Evolutionary conservation across 2,888 invertebrate species (phyloP).

Genomic region (Panzeria rudis): DNA sequence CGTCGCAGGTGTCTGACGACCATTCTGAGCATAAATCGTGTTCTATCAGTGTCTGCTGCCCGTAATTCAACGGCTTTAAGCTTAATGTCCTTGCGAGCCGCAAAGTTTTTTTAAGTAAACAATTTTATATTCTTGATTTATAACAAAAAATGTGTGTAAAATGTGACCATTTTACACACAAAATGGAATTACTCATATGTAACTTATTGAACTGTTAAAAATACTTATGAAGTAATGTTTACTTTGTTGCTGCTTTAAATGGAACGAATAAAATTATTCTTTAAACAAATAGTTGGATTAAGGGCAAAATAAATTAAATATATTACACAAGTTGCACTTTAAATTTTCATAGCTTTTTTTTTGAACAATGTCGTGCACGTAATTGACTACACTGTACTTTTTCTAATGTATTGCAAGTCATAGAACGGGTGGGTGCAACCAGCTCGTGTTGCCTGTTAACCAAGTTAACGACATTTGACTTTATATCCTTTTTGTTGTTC

Average conservation of each 20-base stretch:
- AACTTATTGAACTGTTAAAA: background rate
- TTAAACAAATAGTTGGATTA: background rate
- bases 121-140: too few species aligned
- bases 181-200: too few species aligned
- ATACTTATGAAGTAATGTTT: background rate
- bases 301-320: too few species aligned
- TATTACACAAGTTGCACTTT: conserved; percentile 6
- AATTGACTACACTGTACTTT: conserved; percentile 18
- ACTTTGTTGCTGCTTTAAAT: background rate
- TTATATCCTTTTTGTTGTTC: conserved; percentile 13
- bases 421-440: background rate
- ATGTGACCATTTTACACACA: too few species aligned
- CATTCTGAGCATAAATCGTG: too few species aligned
- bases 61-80: too few species aligned
- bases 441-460: conserved; percentile 31
- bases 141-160: too few species aligned
- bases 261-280: background rate
- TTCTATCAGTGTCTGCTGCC: too few species aligned
- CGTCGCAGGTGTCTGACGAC: too few species aligned
- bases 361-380: conserved; percentile 32
- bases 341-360: background rate
- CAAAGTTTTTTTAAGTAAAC: too few species aligned
- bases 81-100: too few species aligned
- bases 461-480: conserved; percentile 53
- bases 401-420: background rate